Evolutionary conservation across 2,113 vertebrate species (phyloP).

Genomic region (Phaethon lepturus): DNA sequence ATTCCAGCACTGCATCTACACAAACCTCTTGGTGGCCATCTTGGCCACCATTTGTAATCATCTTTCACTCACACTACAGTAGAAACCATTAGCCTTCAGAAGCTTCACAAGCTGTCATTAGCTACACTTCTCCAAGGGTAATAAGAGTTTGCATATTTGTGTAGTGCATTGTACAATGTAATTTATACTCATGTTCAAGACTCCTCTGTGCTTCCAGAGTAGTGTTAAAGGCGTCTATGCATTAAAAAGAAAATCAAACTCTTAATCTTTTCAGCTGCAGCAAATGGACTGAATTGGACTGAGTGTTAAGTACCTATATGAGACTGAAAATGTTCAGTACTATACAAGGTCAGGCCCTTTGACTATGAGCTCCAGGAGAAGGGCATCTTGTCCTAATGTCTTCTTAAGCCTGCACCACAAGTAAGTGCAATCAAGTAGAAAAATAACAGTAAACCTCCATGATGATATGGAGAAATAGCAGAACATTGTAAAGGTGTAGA

Average conservation of each 20-base stretch:
- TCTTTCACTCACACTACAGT: background rate
- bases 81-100: background rate
- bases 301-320: fast-evolving
- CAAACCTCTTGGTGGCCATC: background rate
- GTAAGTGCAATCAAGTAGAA: background rate
- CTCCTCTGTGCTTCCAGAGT: background rate
- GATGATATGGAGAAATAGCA: fast-evolving
- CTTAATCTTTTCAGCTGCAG: background rate
- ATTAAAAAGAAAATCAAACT: background rate
- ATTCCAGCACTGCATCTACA: background rate
- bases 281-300: background rate
- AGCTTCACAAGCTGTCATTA: background rate
- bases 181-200: background rate
- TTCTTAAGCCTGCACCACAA: background rate
- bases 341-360: background rate
- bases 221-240: fast-evolving
- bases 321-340: background rate
- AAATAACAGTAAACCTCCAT: background rate
- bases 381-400: background rate
- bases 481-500: background rate
- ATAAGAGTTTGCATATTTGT: too few relatives aligned
- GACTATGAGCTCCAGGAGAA: background rate
- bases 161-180: background rate
- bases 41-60: background rate
- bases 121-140: background rate